Percentiles rank a stretch among this genome's conserved stretches.
Conservation (phyloP, 1,140 invertebrate genomes). For the Bactericera cockerelli region DNA sequence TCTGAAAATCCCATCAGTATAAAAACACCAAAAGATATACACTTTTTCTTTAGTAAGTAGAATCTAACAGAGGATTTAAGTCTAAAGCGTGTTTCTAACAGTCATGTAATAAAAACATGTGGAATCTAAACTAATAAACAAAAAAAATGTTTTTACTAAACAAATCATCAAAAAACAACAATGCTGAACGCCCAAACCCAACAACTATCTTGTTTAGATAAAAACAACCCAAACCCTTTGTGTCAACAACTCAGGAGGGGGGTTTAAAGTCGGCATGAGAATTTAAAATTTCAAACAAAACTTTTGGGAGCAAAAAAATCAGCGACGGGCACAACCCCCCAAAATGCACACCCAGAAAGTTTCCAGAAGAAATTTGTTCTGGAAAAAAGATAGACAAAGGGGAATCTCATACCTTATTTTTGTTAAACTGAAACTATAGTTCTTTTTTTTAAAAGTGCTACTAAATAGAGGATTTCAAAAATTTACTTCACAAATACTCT, state of each 20-base stretch:
- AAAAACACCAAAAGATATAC: too few species aligned
- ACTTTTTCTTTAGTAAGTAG: background rate
- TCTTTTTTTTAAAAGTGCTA: too few species aligned
- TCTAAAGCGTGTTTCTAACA: background rate
- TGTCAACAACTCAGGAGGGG: background rate
- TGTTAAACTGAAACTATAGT: too few species aligned
- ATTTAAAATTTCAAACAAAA: background rate
- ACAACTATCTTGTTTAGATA: background rate
- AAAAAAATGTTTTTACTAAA: too few species aligned
- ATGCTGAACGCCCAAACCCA: background rate
- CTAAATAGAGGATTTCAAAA: too few species aligned
- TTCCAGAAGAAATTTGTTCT: background rate
- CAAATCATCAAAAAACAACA: background rate
- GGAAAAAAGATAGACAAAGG: background rate
- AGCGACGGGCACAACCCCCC: background rate
- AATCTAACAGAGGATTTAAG: background rate
- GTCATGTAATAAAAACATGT: background rate
- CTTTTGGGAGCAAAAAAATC: background rate
- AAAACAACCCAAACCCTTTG: background rate
- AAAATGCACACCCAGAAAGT: too few species aligned
- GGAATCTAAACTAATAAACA: background rate
- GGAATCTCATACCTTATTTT: too few species aligned
- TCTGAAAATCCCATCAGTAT: too few species aligned
- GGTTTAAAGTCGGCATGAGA: background rate
- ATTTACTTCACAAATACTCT: too few species aligned